Base-by-base conservation (phyloP, 2,888 invertebrate species). In the Chalcis sispes region DNA sequence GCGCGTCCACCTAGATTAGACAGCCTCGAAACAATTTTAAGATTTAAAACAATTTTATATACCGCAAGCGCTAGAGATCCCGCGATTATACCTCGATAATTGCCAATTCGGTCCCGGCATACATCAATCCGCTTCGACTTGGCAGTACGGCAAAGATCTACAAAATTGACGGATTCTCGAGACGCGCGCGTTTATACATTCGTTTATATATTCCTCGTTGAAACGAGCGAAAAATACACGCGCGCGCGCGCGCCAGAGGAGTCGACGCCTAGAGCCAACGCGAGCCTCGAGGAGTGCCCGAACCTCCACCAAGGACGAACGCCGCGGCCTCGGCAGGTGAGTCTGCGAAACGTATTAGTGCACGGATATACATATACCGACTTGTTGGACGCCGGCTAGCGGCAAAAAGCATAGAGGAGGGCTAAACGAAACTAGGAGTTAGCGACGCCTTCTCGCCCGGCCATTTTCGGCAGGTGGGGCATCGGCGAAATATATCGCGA, bases 391-490 rank as follows among this genome's bases (percentile, higher is more conserved):
- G n/a, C 80, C 74, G 36, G 36, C 69, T 82, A 83, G 82, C 78
- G 81, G 83, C 82, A 86, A 86, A 87, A 87, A 87, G 80, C 80
- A 78, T 82, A 80, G 83, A 83, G 61, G 61, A 48, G 48, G 27
- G 15, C 84, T 83, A 79, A 84, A 83, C 83, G 83, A 82, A 83
- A 80, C 80, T 77, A 78, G 80, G 79, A 80, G 42, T 29, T 80
- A 72, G 61, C 52, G 75, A 75, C 80, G 80, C 80, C 82, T 81
- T 77, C 66, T 77, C 78, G 78, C 82, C 78, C 79, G 78, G 78
- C 83, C 82, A 81, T 83, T 85, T 84, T 80, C 81, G 85, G 52
- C 87, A 86, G 87, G 87, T 87, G 87, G 86, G 86, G 85, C 82
- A 83, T 10, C 32, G 36, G 81, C 80, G 82, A 83, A 46, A 46